A percentile compares a stretch with the other conserved stretches of the same genome.
phyloP scores from a whole-genome alignment of 2,113 vertebrate species.

The Bubo bubo region DNA sequence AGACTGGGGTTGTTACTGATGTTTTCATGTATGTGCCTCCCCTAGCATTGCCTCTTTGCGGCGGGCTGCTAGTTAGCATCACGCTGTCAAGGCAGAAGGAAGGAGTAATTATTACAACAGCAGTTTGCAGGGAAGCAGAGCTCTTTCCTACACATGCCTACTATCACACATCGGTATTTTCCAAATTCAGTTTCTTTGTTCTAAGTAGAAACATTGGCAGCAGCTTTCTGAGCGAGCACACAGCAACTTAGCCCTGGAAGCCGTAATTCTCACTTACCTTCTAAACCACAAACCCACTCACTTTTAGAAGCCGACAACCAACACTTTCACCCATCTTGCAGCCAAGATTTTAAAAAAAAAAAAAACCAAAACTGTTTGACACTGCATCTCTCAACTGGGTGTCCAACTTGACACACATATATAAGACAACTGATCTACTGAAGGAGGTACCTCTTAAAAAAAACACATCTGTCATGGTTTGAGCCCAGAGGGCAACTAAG shows the following conservation, averaged over 20 bases:
- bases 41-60: neutral
- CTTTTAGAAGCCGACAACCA: slow-evolving; percentile 16
- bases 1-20: neutral
- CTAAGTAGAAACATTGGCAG: neutral
- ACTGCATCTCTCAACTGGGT: neutral
- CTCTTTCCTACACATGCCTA: neutral
- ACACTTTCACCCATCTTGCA: neutral
- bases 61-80: neutral
- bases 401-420: neutral
- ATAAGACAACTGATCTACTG: neutral
- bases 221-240: neutral
- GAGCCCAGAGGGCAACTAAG: no score
- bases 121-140: neutral
- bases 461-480: no score
- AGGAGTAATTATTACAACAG: neutral
- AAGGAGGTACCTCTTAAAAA: neutral
- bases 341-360: neutral
- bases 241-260: neutral
- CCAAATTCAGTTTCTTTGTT: neutral
- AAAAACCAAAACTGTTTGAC: neutral
- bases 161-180: neutral
- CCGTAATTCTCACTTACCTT: neutral
- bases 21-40: neutral
- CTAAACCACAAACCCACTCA: neutral
- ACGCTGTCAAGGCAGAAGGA: neutral